These are phyloP conservation scores for Cephus cinctus DNA, from an alignment of 1,140 invertebrate genomes.

Conservation along the genomic window DNA sequence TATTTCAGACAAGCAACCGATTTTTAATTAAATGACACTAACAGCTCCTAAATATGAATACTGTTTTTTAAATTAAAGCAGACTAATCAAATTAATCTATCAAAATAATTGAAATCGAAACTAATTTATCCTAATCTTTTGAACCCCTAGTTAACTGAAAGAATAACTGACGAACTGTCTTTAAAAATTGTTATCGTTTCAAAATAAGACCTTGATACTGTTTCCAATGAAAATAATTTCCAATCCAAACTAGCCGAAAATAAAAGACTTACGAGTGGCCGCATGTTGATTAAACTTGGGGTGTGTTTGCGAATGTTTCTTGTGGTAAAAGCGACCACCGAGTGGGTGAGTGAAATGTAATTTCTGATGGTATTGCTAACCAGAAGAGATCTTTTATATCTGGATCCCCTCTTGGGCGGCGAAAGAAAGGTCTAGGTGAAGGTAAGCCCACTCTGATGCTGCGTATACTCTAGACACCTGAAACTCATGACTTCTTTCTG, in stretches of 20 bases:
- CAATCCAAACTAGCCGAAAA: no score
- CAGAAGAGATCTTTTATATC: conserved; percentile 54
- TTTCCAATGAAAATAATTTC: no score
- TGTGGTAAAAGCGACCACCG: conserved; percentile 17
- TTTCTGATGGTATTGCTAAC: conserved; percentile 49
- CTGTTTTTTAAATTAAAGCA: no score
- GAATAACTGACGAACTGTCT: no score
- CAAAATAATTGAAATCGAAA: neutral
- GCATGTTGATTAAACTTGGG: conserved; percentile 33
- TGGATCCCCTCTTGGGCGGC: conserved; percentile 48
- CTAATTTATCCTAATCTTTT: neutral
- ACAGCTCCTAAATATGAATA: no score
- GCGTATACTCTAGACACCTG: no score
- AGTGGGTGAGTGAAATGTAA: conserved; percentile 40
- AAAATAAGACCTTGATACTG: no score
- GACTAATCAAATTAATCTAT: no score
- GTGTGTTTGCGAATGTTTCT: neutral
- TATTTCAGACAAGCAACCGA: no score
- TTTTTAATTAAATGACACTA: no score
- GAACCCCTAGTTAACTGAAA: neutral
- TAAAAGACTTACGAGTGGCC: conserved; percentile 39
- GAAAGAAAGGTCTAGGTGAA: conserved; percentile 59
- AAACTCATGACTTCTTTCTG: no score
- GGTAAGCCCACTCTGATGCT: conserved; percentile 39
- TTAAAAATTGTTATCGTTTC: no score